Evolutionary conservation across 2,113 vertebrate genomes (phyloP), one percentile per base, ranked within the genome.

Genomic region (Eidolon helvum): DNA sequence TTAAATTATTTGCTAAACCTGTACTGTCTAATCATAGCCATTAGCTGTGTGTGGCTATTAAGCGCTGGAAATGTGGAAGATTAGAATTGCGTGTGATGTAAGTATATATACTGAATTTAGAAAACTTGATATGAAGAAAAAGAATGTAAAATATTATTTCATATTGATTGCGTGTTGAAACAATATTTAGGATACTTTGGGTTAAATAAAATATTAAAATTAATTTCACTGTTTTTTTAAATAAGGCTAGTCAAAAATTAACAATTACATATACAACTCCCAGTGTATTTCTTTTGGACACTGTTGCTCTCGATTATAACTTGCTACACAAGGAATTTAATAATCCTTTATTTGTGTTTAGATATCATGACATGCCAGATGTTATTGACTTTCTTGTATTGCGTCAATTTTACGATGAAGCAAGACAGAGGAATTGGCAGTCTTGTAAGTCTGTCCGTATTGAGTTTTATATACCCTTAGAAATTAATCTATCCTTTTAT

Each of bases 351-450:
- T 91, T 96, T 94, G 57, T 19, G 50, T 91, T 16, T 97, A 99
- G 99, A 72, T 99, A 99, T 79, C 99, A 99, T 2, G 99, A 99
- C 97, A 99, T 99, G 99, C 99, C 99, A 4, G 99, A 99, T 91
- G 99, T 99, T 68, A 99, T 99, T 0, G 99, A 99, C 97, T 99
- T 99, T 98, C 99, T 99, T 30, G 99, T 99, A 74, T 97, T 99
- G 82, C 99, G 99, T 77, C 99, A 99, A 65, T 99, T 99, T 98
- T 99, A 99, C 30, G 99, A 99, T 2, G 99, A 99, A 97, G 99
- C 99, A 10, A 98, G 99, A 2, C 99, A 99, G 57, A 99, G 99
- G 97, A 99, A 99, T 96, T 99, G 99, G 99, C 99, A 99, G 94
- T 98, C 99, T 85, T 99, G 99, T 99, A 98, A 98, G 99, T 98